Evolutionary conservation across 2,888 invertebrate species (phyloP), one percentile per base, ranked within the genome.

Genomic region (Dendrolimus pini): DNA sequence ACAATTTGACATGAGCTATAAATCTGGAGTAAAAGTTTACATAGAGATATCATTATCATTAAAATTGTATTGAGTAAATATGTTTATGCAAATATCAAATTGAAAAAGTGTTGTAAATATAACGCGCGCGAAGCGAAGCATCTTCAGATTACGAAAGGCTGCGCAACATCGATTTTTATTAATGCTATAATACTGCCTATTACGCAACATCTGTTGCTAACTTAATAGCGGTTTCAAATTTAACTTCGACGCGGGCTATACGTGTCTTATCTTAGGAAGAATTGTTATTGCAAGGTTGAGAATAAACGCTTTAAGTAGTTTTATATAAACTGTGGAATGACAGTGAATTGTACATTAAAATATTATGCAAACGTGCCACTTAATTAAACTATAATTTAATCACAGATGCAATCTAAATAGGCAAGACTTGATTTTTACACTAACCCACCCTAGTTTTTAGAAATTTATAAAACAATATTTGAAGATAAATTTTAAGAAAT

Each of bases 381-480:
- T 71, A 59, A 64, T 61, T 70, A 71, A 74, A 71, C 72, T 76
- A 77, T 74, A 67, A 9, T 69, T 73, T 71, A 81, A 88, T 88
- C 86, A 88, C 86, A 87, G 85, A 80, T 80, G 77, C 75, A 81
- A 77, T 71, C 72, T 71, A 68, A 69, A 65, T 71, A 75, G 86
- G 86, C 86, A 87, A 87, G 83, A 80, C 70, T 30, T 30, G 30
- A 30, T 30, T 30, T 30, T 30, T 30, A 30, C 30, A 30, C 47
- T 47, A 47, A 47, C 2, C 47, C 9, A 47, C 47, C 47, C 47
- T 47, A 12, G 12, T 47, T 47, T 47, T 9, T 47, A 47, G 47
- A 47, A 47, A 7, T 0, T 30, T 30, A 47, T 56, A 42, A 30
- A 56, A 41, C 54, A 59, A 54, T 54, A 54, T 66, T 61, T 75